These are phyloP conservation scores for Chloroclysta siterata DNA, from an alignment of 2,888 invertebrate species.

Conservation along the genomic window DNA sequence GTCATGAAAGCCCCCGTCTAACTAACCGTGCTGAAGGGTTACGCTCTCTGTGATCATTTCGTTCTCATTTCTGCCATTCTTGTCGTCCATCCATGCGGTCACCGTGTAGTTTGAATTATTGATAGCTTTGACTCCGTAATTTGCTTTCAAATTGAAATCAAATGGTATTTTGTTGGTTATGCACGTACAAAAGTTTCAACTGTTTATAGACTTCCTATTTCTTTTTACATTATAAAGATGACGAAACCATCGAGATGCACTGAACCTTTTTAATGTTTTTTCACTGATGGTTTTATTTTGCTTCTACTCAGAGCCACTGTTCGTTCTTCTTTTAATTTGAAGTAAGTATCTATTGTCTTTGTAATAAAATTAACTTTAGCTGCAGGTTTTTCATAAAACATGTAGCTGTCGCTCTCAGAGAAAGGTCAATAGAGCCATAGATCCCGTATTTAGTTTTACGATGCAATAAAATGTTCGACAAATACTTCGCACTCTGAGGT, in stretches of 20 bases:
- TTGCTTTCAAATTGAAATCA: conserved; percentile 38
- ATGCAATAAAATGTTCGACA: conserved; percentile 18
- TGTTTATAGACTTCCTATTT: not conserved
- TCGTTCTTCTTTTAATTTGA: too few species aligned
- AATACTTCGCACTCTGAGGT: conserved; percentile 30
- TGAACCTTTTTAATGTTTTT: not conserved
- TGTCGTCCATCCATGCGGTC: conserved; percentile 61
- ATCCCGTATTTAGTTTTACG: conserved; percentile 3
- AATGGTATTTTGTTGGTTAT: conserved; percentile 23
- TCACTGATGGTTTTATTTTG: not conserved
- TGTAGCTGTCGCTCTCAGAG: not conserved
- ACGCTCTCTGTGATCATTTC: conserved; percentile 65
- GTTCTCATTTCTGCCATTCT: conserved; percentile 72
- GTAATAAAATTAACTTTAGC: not conserved
- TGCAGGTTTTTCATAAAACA: not conserved
- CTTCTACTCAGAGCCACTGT: not conserved
- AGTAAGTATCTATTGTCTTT: too few species aligned
- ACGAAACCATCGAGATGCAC: not conserved
- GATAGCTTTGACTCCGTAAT: conserved; percentile 44
- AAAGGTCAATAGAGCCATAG: conserved; percentile 18
- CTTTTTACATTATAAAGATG: not conserved
- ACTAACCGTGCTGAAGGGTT: conserved; percentile 81
- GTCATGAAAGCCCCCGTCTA: conserved; percentile 51
- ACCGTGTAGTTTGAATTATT: conserved; percentile 43
- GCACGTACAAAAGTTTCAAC: not conserved